Conservation (phyloP, 2,888 invertebrate genomes). For the Limnephilus marmoratus region DNA sequence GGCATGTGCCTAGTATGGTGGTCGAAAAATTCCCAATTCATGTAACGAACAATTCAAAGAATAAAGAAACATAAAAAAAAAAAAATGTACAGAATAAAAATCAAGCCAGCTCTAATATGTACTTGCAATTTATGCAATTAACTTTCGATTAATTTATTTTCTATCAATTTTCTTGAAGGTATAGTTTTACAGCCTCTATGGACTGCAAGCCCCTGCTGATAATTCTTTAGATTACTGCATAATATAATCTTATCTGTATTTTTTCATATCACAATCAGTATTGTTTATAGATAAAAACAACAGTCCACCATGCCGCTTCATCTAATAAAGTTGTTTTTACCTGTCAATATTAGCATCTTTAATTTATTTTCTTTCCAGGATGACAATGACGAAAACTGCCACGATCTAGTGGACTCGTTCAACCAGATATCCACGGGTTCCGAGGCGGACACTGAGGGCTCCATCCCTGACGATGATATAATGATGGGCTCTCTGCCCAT, state of each 20-base stretch:
- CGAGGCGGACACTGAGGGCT: conserved; percentile 80
- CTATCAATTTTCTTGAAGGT: too few relatives aligned
- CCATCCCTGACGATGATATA: conserved; percentile 71
- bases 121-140: too few relatives aligned
- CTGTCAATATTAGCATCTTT: not conserved
- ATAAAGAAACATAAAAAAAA: too few relatives aligned
- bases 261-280: not conserved
- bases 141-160: too few relatives aligned
- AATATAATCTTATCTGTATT: not conserved
- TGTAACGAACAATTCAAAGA: too few relatives aligned
- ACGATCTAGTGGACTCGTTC: conserved; percentile 39
- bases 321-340: not conserved
- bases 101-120: too few relatives aligned
- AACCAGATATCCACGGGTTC: conserved; percentile 75
- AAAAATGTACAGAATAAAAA: too few relatives aligned
- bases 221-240: not conserved
- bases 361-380: conserved; percentile 44
- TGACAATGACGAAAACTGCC: conserved; percentile 45
- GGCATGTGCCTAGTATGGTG: too few relatives aligned
- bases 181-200: not conserved
- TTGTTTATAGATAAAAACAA: not conserved
- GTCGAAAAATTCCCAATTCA: too few relatives aligned
- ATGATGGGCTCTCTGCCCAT: conserved; percentile 63
- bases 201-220: not conserved
- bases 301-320: not conserved